Evolutionary conservation across 2,797 vertebrate genomes (phyloP).

Genomic region (Paedocypris micromegethes): DNA sequence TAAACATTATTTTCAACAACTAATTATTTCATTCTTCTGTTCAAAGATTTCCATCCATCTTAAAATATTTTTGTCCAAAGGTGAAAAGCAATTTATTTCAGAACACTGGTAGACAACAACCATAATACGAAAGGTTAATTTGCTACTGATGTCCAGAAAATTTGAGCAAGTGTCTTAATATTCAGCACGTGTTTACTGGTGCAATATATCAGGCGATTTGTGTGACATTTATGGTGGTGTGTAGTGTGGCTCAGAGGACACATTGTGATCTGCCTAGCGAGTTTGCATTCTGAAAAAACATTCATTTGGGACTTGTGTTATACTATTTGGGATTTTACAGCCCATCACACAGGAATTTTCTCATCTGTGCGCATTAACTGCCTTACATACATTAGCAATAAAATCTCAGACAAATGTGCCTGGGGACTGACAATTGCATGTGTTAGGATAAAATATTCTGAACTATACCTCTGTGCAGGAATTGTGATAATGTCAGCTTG

Average conservation of each 20-base stretch:
- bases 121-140: conserved; percentile 64
- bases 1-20: no score
- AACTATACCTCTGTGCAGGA: conserved; percentile 16
- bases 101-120: conserved; percentile 65
- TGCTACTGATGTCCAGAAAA: conserved; percentile 68
- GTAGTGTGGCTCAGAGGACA: conserved; percentile 70
- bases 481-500: conserved; percentile 23
- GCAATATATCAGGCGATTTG: conserved; percentile 62
- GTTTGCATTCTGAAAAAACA: conserved; percentile 61
- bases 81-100: conserved; percentile 52
- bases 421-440: conserved; percentile 46
- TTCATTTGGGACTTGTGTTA: conserved; percentile 64
- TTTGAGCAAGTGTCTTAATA: conserved; percentile 60
- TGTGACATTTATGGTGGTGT: conserved; percentile 70
- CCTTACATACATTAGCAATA: conserved; percentile 53
- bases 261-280: conserved; percentile 67
- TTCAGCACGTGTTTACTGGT: conserved; percentile 53
- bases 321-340: conserved; percentile 67
- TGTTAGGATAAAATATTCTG: conserved; percentile 46
- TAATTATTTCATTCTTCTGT: no score
- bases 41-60: no score
- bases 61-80: conserved; percentile 49
- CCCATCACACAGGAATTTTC: conserved; percentile 58
- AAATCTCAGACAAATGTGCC: conserved; percentile 45
- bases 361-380: conserved; percentile 56